phyloP scores from a whole-genome alignment of 1,140 invertebrate genomes.

The Hestina assimilis region DNA sequence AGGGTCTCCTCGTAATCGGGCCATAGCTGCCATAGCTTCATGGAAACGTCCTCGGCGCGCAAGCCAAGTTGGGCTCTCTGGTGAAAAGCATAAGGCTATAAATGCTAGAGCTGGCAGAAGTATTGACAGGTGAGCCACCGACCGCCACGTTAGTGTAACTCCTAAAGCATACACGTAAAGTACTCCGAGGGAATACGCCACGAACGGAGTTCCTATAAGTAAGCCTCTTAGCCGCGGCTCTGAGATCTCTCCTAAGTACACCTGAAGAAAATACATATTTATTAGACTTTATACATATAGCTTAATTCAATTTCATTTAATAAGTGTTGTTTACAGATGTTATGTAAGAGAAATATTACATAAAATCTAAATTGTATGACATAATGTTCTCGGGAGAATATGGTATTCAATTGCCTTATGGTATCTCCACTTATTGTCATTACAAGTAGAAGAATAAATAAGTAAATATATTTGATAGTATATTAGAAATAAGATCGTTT shows the following conservation, averaged over 20 bases:
- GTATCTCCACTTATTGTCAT: too few species aligned
- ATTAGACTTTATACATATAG: too few species aligned
- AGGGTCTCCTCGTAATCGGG: slow-evolving; percentile 83
- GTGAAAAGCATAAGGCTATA: slow-evolving; percentile 80
- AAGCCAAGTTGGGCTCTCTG: slow-evolving; percentile 87
- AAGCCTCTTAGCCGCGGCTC: slow-evolving; percentile 83
- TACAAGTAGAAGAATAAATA: too few species aligned
- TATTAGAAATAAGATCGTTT: too few species aligned
- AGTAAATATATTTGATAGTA: too few species aligned
- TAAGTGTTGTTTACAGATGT: neutral
- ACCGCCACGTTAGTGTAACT: slow-evolving; percentile 81
- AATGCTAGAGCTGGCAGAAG: slow-evolving; percentile 80
- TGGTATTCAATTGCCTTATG: neutral
- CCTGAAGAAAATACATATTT: slow-evolving; percentile 72
- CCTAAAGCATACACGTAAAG: slow-evolving; percentile 84
- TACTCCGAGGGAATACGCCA: slow-evolving; percentile 86
- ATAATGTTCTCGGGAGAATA: neutral
- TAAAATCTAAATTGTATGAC: neutral
- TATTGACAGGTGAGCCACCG: slow-evolving; percentile 81
- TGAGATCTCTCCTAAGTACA: slow-evolving; percentile 85
- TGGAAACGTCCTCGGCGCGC: slow-evolving; percentile 80
- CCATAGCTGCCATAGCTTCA: slow-evolving; percentile 81
- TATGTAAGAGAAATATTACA: neutral
- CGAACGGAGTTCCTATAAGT: slow-evolving; percentile 82
- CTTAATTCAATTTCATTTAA: neutral